These are phyloP conservation scores for Deilephila elpenor DNA, from an alignment of 2,888 invertebrate genomes.

Conservation along the genomic window DNA sequence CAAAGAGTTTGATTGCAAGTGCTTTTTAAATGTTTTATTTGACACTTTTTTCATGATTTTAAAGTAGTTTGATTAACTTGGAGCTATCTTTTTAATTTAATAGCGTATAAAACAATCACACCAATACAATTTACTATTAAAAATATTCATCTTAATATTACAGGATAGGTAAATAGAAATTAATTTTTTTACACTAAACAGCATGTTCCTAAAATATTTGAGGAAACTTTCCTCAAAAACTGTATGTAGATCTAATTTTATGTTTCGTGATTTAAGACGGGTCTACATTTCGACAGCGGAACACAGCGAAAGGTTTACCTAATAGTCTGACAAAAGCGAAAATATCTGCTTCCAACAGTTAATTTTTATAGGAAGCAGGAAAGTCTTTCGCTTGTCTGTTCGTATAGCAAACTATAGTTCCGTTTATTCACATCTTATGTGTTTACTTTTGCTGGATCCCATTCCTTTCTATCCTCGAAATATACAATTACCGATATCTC, in stretches of 20 bases:
- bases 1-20: too few species aligned
- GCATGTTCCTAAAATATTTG: background rate
- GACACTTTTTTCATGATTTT: too few species aligned
- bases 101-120: too few species aligned
- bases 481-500: too few species aligned
- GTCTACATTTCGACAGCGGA: background rate
- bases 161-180: background rate
- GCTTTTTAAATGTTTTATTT: too few species aligned
- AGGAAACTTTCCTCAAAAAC: background rate
- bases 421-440: background rate
- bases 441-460: background rate
- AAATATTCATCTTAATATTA: background rate
- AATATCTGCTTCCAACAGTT: background rate
- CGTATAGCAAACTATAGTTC: background rate
- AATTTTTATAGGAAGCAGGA: background rate
- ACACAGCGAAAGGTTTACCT: background rate
- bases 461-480: too few species aligned
- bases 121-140: too few species aligned
- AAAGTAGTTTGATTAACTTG: too few species aligned
- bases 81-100: too few species aligned
- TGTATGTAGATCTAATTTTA: background rate
- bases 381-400: background rate
- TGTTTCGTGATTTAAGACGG: background rate
- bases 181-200: background rate
- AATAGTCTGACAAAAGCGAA: conserved; percentile 9